A percentile compares a stretch with the other conserved stretches of the same genome.
Conservation (phyloP, 2,888 invertebrate genomes). For the Spicauda simplicius region DNA sequence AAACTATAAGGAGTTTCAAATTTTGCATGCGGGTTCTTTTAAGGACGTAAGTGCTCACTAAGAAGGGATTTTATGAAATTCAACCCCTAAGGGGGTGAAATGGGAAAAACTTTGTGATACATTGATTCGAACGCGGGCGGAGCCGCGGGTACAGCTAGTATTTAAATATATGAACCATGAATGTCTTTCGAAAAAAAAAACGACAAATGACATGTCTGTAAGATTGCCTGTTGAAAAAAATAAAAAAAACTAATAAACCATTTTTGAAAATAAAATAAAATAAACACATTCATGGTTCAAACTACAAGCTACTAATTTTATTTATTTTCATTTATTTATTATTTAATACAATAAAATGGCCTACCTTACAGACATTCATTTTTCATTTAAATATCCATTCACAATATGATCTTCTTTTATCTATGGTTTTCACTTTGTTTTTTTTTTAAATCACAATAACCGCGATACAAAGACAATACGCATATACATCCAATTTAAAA, state of each 20-base stretch:
- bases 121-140: too few species aligned
- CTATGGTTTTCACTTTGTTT: slow-evolving; percentile 43
- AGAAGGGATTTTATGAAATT: too few species aligned
- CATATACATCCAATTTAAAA: slow-evolving; percentile 18
- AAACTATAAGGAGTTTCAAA: too few species aligned
- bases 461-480: slow-evolving; percentile 17
- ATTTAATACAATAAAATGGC: slow-evolving; percentile 63
- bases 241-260: slow-evolving; percentile 41
- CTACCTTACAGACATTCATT: slow-evolving; percentile 84
- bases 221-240: slow-evolving; percentile 59
- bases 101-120: too few species aligned
- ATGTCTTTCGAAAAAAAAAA: slow-evolving; percentile 56
- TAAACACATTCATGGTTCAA: slow-evolving; percentile 76
- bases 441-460: slow-evolving; percentile 37
- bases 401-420: slow-evolving; percentile 74
- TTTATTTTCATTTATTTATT: slow-evolving; percentile 9
- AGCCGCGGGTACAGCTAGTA: too few species aligned
- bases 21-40: too few species aligned
- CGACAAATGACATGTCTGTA: slow-evolving; percentile 77
- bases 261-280: slow-evolving; percentile 43
- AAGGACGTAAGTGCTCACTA: too few species aligned
- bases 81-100: too few species aligned
- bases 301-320: slow-evolving; percentile 53
- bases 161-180: slow-evolving; percentile 69
- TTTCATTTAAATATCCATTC: slow-evolving; percentile 73